These are phyloP conservation scores for Euphonia xanthogaster DNA, from an alignment of 2,797 vertebrate species.

Conservation along the genomic window DNA sequence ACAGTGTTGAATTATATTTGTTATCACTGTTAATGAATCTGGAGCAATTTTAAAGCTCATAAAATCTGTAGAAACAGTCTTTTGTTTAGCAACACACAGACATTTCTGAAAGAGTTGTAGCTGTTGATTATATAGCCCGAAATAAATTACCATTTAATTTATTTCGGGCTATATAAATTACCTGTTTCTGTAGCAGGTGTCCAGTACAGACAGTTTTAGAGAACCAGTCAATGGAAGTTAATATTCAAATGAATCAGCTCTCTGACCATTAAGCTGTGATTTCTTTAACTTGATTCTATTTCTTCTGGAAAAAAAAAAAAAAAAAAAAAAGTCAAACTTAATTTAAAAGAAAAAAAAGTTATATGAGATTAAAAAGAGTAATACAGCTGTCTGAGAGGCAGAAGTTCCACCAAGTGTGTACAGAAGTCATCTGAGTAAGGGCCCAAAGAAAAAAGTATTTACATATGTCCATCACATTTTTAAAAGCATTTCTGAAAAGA, in stretches of 20 bases:
- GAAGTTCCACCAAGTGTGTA: not conserved
- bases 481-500: not conserved
- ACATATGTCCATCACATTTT: not conserved
- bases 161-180: no score
- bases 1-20: not conserved
- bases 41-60: not conserved
- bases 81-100: not conserved
- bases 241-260: not conserved
- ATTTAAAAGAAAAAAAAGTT: not conserved
- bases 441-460: not conserved
- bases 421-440: not conserved
- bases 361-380: not conserved
- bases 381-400: not conserved
- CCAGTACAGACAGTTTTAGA: not conserved
- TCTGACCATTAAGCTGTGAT: not conserved
- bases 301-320: not conserved
- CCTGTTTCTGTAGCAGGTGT: not conserved
- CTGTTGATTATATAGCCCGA: not conserved
- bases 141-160: no score
- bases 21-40: not conserved
- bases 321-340: no score
- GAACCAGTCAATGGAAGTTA: not conserved
- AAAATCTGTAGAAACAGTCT: not conserved
- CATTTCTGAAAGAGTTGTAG: not conserved
- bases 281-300: not conserved